These are phyloP conservation scores for Andrena fulva DNA, from an alignment of 2,888 invertebrate genomes.

Conservation along the genomic window DNA sequence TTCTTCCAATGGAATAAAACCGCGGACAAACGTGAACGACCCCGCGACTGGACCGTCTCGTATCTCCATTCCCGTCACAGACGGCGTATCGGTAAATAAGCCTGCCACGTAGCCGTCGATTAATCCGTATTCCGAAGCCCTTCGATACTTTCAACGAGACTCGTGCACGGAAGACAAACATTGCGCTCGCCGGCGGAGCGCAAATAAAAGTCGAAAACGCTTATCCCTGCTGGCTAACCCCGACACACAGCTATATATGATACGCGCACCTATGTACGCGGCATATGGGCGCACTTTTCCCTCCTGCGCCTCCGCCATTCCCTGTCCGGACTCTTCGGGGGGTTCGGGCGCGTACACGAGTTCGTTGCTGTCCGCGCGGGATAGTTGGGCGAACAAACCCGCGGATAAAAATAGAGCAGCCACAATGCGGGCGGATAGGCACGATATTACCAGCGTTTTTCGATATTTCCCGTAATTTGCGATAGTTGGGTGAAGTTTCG, in stretches of 20 bases:
- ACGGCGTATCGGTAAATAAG: conserved; percentile 30
- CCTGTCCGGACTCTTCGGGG: not conserved
- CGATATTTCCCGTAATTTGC: conserved; percentile 71
- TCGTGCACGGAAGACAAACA: conserved; percentile 53
- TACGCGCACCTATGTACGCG: not conserved
- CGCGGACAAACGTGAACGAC: not conserved
- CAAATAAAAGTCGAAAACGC: conserved; percentile 60
- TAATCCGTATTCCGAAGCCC: conserved; percentile 29
- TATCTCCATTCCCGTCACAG: conserved; percentile 22
- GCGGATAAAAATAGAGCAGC: conserved; percentile 28
- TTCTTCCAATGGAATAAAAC: conserved; percentile 4
- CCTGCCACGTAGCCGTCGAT: conserved; percentile 27
- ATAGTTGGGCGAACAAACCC: conserved; percentile 14
- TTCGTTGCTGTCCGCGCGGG: not conserved
- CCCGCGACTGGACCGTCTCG: not conserved
- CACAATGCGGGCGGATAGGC: conserved; percentile 1
- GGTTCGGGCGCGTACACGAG: not conserved
- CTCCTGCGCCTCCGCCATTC: not conserved
- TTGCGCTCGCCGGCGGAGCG: conserved; percentile 34
- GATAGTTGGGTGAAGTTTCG: conserved; percentile 68
- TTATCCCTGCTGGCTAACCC: conserved; percentile 45
- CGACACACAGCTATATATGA: conserved; percentile 5
- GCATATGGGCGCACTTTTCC: conserved; percentile 25
- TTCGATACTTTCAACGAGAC: conserved; percentile 30
- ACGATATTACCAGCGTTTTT: conserved; percentile 66